A percentile compares a stretch with the other conserved stretches of the same genome.
phyloP scores from a whole-genome alignment of 30 jellyfish, hydroid and myxozoan species.

The Morbakka virulenta region DNA sequence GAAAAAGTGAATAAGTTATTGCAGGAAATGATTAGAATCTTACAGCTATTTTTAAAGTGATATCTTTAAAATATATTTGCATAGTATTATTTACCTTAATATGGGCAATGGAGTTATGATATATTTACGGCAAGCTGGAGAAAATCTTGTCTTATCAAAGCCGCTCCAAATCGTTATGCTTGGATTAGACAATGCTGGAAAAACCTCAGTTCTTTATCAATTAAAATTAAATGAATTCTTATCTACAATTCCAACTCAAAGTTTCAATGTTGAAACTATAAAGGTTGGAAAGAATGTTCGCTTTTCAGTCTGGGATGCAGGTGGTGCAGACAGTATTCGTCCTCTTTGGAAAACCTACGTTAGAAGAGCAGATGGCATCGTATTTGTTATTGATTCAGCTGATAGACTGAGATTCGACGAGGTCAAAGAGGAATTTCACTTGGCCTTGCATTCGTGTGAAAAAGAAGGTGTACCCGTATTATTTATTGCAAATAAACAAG shows the following conservation, averaged over 20 bases:
- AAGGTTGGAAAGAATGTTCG: constrained; percentile 60
- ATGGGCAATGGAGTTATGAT: constrained; percentile 60
- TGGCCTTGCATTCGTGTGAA: constrained; percentile 43
- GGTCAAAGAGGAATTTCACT: constrained; percentile 60
- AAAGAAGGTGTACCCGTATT: constrained; percentile 78
- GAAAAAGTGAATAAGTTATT: too few relatives aligned
- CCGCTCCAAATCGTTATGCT: constrained; percentile 75
- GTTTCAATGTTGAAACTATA: constrained; percentile 75
- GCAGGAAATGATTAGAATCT: too few relatives aligned
- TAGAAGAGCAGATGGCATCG: constrained; percentile 88
- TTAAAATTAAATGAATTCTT: constrained; percentile 70
- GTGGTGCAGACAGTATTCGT: constrained; percentile 73
- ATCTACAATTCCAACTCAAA: constrained; percentile 83
- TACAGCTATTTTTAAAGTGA: too few relatives aligned
- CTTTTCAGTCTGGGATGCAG: constrained; percentile 82
- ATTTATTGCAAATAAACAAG: constrained; percentile 89
- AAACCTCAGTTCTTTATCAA: constrained; percentile 79
- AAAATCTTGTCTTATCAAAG: constrained; percentile 38
- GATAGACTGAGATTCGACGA: constrained; percentile 77
- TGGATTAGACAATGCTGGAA: constrained; percentile 87
- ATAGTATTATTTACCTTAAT: too few relatives aligned
- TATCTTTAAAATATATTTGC: too few relatives aligned
- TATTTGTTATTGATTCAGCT: constrained; percentile 83
- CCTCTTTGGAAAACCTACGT: constrained; percentile 93
- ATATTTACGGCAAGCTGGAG: constrained; percentile 59